Conservation (phyloP, 2,888 invertebrate genomes). For the Nomada lathburiana region DNA sequence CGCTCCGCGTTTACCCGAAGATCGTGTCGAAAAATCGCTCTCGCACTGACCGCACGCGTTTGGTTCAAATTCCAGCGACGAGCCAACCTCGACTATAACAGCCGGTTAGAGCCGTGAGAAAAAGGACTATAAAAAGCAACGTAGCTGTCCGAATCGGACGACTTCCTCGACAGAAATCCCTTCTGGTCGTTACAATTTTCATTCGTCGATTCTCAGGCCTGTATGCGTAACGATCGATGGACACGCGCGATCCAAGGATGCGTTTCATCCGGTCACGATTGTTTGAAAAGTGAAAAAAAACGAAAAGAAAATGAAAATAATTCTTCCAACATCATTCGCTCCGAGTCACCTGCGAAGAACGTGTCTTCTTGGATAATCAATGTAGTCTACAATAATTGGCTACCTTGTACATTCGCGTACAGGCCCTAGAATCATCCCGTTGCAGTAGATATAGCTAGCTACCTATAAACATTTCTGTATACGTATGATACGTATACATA, state of each 20-base stretch:
- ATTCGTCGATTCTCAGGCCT: slow-evolving; percentile 45
- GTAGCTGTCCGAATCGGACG: slow-evolving; percentile 36
- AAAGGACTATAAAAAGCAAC: slow-evolving; percentile 60
- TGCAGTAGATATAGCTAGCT: slow-evolving; percentile 53
- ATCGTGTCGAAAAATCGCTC: slow-evolving; percentile 28
- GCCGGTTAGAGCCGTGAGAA: slow-evolving; percentile 49
- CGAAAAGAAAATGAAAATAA: too few species aligned
- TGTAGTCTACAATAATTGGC: too few species aligned
- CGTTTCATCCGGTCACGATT: background rate
- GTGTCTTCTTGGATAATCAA: too few species aligned
- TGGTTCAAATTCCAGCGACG: slow-evolving; percentile 48
- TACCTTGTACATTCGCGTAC: background rate
- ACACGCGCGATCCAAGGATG: background rate
- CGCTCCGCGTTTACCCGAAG: slow-evolving; percentile 33
- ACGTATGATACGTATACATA: slow-evolving; percentile 45
- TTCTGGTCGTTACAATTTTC: slow-evolving; percentile 51
- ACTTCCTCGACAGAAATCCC: slow-evolving; percentile 30
- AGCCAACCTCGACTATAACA: slow-evolving; percentile 49
- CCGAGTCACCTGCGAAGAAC: too few species aligned
- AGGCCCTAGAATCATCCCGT: slow-evolving; percentile 21
- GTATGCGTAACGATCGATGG: slow-evolving; percentile 10
- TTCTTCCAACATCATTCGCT: too few species aligned
- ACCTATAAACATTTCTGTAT: slow-evolving; percentile 66
- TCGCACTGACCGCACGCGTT: slow-evolving; percentile 48
- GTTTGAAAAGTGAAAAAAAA: background rate